These are phyloP conservation scores for Oscheius sp. DNA, from an alignment of 2,888 invertebrate genomes.

Conservation along the genomic window DNA sequence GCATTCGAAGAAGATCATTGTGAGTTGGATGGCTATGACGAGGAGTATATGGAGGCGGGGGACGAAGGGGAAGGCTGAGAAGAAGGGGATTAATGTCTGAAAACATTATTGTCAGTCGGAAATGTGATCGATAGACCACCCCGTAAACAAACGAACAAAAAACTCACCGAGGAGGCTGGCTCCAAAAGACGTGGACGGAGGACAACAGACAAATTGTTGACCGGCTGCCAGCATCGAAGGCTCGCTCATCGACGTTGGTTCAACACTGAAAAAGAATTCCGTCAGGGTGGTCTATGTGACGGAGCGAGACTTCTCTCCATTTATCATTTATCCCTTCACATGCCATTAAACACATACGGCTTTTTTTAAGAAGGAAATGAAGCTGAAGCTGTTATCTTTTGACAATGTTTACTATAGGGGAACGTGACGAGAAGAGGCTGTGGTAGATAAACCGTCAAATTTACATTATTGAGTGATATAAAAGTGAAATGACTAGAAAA, in stretches of 20 bases:
- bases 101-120: no score
- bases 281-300: background rate
- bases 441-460: no score
- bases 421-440: no score
- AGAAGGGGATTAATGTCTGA: constrained; percentile 20
- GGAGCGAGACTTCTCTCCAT: background rate
- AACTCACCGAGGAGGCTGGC: constrained; percentile 14
- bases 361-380: no score
- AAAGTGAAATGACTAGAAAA: no score
- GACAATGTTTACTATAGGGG: no score
- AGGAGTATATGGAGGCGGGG: constrained; percentile 29
- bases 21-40: constrained; percentile 16
- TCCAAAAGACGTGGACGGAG: constrained; percentile 32
- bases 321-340: background rate
- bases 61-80: constrained; percentile 5
- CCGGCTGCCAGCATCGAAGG: constrained; percentile 13
- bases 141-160: no score
- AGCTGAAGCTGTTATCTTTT: no score
- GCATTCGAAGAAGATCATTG: constrained; percentile 25
- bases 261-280: constrained; percentile 4
- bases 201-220: constrained; percentile 18
- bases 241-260: constrained; percentile 19
- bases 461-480: no score
- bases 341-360: background rate
- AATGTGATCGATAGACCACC: background rate